Conservation (phyloP, 2,113 vertebrate species). For the Paralichthys olivaceus region DNA sequence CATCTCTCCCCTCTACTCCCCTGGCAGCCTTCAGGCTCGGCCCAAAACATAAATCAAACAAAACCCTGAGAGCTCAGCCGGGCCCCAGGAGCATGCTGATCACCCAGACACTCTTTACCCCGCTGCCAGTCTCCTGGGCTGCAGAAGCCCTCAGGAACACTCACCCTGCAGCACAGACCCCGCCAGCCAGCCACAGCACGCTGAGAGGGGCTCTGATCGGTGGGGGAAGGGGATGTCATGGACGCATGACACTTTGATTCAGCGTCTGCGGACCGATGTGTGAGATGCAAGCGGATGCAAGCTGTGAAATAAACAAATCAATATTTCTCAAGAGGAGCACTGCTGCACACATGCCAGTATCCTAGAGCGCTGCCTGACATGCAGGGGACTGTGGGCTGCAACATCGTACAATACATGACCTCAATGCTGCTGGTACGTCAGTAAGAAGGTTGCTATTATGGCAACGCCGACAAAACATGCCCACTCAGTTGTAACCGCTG, state of each 20-base stretch:
- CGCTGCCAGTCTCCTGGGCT: constrained; percentile 40
- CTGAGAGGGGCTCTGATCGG: constrained; percentile 33
- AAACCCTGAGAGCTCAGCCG: constrained; percentile 43
- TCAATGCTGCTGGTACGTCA: neutral
- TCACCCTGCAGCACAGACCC: constrained; percentile 43
- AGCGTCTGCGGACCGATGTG: constrained; percentile 34
- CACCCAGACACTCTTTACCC: constrained; percentile 45
- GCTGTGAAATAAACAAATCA: constrained; percentile 64
- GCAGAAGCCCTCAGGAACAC: constrained; percentile 37
- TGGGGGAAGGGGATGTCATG: constrained; percentile 18
- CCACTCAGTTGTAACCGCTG: constrained; percentile 41
- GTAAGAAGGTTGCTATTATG: constrained; percentile 6
- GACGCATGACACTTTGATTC: constrained; percentile 52
- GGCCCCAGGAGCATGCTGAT: constrained; percentile 62
- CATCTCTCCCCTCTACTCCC: constrained; percentile 37
- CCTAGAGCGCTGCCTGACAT: constrained; percentile 14
- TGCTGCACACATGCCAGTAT: constrained; percentile 5
- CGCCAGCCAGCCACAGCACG: constrained; percentile 27
- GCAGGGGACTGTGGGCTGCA: constrained; percentile 6
- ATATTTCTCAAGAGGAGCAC: constrained; percentile 40
- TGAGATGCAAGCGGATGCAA: constrained; percentile 34
- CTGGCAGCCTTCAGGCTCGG: constrained; percentile 42
- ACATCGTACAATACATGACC: neutral
- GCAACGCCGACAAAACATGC: constrained; percentile 33
- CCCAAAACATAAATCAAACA: constrained; percentile 68